A percentile compares a stretch with the other conserved stretches of the same genome.
Conservation (phyloP, 2,888 invertebrate genomes). For the Tetranychus truncatus region DNA sequence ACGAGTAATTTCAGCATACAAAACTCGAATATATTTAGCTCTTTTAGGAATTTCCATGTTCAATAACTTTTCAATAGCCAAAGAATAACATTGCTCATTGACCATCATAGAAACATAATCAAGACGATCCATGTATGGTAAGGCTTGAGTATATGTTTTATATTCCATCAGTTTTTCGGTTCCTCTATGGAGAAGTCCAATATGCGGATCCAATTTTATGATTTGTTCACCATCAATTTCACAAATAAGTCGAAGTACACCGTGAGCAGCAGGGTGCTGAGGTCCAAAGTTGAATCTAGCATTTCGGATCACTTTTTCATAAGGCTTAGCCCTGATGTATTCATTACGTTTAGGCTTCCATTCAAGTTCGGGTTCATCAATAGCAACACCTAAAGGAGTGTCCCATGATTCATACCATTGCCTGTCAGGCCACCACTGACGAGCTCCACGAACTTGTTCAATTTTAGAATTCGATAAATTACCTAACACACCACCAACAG, state of each 20-base stretch:
- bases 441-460: background rate
- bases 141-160: conserved; percentile 89
- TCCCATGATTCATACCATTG: background rate
- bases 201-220: conserved; percentile 77
- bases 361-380: background rate
- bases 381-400: background rate
- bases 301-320: conserved; percentile 1
- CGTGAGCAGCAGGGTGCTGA: conserved; percentile 85
- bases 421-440: background rate
- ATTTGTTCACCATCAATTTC: conserved; percentile 74
- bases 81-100: conserved; percentile 87
- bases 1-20: conserved; percentile 87
- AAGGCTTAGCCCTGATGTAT: background rate
- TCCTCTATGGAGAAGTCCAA: conserved; percentile 85
- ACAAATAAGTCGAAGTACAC: conserved; percentile 63
- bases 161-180: conserved; percentile 96
- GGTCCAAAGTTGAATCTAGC: conserved; percentile 63
- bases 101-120: conserved; percentile 99
- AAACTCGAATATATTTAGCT: conserved; percentile 84
- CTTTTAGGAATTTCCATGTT: conserved; percentile 82
- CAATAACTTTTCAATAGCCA: conserved; percentile 86
- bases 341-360: background rate
- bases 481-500: background rate
- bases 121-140: conserved; percentile 91
- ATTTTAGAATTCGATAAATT: background rate